Evolutionary conservation across 2,113 vertebrate species (phyloP).

Genomic region (Puma concolor): DNA sequence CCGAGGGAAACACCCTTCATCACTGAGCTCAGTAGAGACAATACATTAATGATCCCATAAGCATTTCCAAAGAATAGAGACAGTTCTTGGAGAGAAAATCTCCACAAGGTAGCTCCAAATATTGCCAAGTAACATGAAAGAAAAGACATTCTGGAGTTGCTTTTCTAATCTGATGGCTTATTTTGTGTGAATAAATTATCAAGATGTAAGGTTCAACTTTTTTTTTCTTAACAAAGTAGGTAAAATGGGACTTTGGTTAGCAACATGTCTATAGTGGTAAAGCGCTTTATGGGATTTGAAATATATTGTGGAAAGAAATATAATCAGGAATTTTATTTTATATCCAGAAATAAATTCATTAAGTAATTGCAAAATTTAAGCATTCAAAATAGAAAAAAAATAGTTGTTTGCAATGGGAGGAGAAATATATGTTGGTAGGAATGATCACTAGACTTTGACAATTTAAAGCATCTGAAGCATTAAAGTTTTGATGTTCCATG

Average conservation of each 20-base stretch:
- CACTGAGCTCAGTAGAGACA: background rate
- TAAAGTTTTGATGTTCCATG: background rate
- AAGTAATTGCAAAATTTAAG: background rate
- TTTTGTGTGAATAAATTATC: background rate
- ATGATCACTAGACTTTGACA: background rate
- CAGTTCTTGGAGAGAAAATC: background rate
- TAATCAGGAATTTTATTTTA: background rate
- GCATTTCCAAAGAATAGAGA: background rate
- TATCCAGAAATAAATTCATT: constrained; percentile 6
- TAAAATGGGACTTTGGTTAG: background rate
- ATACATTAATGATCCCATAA: background rate
- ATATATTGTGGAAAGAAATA: background rate
- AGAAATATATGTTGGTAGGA: background rate
- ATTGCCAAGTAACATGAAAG: background rate
- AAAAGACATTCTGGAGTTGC: background rate
- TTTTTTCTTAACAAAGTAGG: background rate
- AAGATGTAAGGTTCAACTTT: background rate
- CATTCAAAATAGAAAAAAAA: background rate
- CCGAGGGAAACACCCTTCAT: background rate
- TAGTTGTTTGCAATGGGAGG: background rate
- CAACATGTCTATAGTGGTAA: background rate
- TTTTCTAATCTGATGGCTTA: background rate
- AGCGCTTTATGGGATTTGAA: background rate
- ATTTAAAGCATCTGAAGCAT: background rate
- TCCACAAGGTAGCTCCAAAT: background rate